phyloP scores from a whole-genome alignment of 2,888 invertebrate species.

The Temnothorax unifasciatus region DNA sequence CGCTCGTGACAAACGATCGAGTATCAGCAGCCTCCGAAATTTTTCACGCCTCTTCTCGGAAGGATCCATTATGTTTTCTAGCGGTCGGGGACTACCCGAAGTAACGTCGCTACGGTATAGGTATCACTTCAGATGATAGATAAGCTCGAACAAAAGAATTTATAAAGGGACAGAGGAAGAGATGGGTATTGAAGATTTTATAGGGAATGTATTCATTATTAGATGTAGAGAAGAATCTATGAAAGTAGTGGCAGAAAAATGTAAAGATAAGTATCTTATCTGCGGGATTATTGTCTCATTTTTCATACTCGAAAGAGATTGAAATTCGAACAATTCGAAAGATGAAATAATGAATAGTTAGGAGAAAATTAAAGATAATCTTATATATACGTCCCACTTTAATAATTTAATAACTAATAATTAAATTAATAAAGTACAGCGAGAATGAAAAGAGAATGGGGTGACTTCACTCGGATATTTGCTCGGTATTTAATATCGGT shows the following conservation, averaged over 20 bases:
- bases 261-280: background rate
- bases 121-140: conserved; percentile 28
- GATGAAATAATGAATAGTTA: background rate
- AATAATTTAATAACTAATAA: background rate
- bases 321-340: background rate
- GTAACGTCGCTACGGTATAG: conserved; percentile 16
- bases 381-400: background rate
- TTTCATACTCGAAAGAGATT: background rate
- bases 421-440: background rate
- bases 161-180: background rate
- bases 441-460: background rate
- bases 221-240: background rate
- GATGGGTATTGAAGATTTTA: conserved; percentile 15
- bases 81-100: background rate
- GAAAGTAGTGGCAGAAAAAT: background rate
- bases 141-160: conserved; percentile 28
- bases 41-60: conserved; percentile 39
- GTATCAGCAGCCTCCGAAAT: conserved; percentile 44
- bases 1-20: conserved; percentile 60
- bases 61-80: conserved; percentile 39
- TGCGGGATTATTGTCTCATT: background rate
- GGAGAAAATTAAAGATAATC: background rate
- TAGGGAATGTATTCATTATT: conserved; percentile 19
- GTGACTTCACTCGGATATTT: background rate
- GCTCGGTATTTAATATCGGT: background rate